phyloP scores from a whole-genome alignment of 2,888 invertebrate genomes.

The Baronia brevicornis region DNA sequence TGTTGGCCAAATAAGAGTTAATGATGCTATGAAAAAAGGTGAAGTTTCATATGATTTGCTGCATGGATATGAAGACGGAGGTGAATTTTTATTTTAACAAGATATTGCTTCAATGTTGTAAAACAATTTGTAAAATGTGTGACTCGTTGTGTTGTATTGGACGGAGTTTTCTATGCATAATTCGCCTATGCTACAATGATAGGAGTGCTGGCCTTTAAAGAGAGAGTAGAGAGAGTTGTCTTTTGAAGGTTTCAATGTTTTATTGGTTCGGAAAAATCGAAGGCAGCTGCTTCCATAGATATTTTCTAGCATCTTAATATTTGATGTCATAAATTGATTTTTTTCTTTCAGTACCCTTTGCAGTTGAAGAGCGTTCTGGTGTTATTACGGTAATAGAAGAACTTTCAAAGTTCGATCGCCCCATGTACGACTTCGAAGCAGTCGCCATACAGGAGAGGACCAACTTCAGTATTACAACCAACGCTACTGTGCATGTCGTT shows the following conservation, averaged over 20 bases:
- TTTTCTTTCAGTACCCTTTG: slow-evolving; percentile 86
- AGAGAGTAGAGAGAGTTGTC: too few species aligned
- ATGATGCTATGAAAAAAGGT: slow-evolving; percentile 80
- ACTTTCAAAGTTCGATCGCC: slow-evolving; percentile 79
- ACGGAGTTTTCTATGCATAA: too few species aligned
- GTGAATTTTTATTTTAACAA: slow-evolving; percentile 38
- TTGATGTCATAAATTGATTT: not conserved
- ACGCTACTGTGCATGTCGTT: slow-evolving; percentile 89
- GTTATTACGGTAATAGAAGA: slow-evolving; percentile 90
- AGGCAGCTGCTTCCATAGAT: too few species aligned
- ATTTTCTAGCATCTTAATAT: not conserved
- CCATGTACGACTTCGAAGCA: slow-evolving; percentile 87
- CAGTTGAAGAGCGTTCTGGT: slow-evolving; percentile 90
- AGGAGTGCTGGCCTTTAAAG: too few species aligned
- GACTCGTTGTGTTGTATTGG: too few species aligned
- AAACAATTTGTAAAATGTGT: not conserved
- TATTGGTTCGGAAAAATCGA: too few species aligned
- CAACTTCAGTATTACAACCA: slow-evolving; percentile 83
- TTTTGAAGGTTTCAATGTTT: too few species aligned
- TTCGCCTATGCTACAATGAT: too few species aligned
- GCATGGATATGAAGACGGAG: slow-evolving; percentile 90
- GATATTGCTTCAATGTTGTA: not conserved
- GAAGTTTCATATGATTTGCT: slow-evolving; percentile 85
- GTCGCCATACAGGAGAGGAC: slow-evolving; percentile 79
- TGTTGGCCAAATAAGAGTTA: slow-evolving; percentile 88